Percentiles rank a stretch among this genome's conserved stretches.
These are phyloP conservation scores for Gambusia holbrooki DNA, from an alignment of 2,113 vertebrate species.

Conservation along the genomic window DNA sequence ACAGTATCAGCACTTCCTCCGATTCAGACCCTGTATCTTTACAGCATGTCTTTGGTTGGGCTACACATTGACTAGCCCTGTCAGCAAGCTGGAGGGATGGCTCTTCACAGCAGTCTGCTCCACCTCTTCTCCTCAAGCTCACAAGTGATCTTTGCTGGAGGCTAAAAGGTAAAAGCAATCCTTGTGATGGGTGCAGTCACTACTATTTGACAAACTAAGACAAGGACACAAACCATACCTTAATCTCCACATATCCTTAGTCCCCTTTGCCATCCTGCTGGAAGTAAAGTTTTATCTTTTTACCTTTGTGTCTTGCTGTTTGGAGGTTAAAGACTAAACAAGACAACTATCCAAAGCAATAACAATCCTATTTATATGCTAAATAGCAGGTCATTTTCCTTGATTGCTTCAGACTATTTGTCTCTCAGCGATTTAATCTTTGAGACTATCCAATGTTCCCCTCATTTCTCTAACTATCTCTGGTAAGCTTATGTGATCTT, in stretches of 20 bases:
- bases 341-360: constrained; percentile 8
- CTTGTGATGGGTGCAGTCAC: constrained; percentile 35
- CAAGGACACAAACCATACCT: constrained; percentile 5
- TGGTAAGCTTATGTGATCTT: constrained; percentile 30
- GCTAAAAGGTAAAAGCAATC: constrained; percentile 29
- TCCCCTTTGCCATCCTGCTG: constrained; percentile 7
- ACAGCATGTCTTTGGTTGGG: constrained; percentile 65
- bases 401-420: constrained; percentile 47
- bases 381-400: constrained; percentile 43
- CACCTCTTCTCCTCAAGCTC: constrained; percentile 19
- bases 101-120: constrained; percentile 32
- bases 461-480: constrained; percentile 2
- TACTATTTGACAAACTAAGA: constrained; percentile 30
- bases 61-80: constrained; percentile 68
- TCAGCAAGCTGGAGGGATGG: constrained; percentile 61
- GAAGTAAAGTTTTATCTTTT: constrained; percentile 17
- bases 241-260: constrained; percentile 10
- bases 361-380: constrained; percentile 49
- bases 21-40: constrained; percentile 59
- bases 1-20: constrained; percentile 63
- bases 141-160: constrained; percentile 26
- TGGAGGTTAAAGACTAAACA: constrained; percentile 29
- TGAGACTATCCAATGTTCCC: constrained; percentile 22
- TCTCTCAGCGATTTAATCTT: constrained; percentile 51
- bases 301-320: background rate